Conservation (phyloP, 2,113 vertebrate genomes). For the Montifringilla adamsi region DNA sequence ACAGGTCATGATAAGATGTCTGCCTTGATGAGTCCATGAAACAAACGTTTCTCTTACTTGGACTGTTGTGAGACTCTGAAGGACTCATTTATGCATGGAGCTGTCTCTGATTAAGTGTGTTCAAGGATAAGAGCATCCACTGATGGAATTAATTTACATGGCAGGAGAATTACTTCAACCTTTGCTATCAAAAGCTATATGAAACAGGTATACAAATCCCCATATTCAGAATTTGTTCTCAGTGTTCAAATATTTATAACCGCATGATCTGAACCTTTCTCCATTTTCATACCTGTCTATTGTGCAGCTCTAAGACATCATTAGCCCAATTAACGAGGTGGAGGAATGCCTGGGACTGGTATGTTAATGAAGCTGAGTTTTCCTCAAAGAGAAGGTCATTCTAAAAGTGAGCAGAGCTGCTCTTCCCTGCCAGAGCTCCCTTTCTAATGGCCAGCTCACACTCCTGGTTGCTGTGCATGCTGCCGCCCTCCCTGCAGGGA, state of each 20-base stretch:
- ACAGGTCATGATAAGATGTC: neutral
- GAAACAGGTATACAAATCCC: constrained; percentile 13
- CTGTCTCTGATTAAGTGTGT: constrained; percentile 24
- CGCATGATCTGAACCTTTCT: neutral
- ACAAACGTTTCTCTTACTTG: neutral
- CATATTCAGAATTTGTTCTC: neutral
- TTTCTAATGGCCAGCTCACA: constrained; percentile 33
- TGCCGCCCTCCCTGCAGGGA: constrained; percentile 14
- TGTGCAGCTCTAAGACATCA: neutral
- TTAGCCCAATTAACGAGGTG: constrained; percentile 39
- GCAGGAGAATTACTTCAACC: constrained; percentile 4
- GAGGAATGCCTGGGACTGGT: constrained; percentile 11
- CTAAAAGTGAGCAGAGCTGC: constrained; percentile 7
- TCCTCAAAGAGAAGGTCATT: constrained; percentile 54
- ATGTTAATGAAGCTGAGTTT: constrained; percentile 49
- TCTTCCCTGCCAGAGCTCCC: constrained; percentile 20
- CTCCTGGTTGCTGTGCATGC: neutral
- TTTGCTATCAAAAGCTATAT: constrained; percentile 16
- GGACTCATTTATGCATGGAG: constrained; percentile 47
- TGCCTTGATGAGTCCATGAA: neutral
- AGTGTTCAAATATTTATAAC: constrained; percentile 49
- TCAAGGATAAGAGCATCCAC: constrained; percentile 42
- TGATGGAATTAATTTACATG: constrained; percentile 36
- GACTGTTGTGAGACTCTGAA: neutral
- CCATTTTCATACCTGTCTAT: constrained; percentile 23